Conservation (phyloP, 2,797 vertebrate genomes). For the Clarias fuscus region DNA sequence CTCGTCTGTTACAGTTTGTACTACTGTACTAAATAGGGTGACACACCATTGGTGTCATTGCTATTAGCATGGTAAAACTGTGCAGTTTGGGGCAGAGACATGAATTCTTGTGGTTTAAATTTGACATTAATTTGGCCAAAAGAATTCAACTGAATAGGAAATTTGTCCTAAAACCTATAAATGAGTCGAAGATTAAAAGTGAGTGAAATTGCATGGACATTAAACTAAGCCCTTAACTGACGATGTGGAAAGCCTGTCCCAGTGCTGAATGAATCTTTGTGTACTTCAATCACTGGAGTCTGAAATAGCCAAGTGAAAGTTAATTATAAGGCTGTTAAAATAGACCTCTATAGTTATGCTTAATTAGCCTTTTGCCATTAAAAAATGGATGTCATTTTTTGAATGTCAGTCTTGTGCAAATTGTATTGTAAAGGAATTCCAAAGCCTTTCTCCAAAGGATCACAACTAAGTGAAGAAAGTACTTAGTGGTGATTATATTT, state of each 20-base stretch:
- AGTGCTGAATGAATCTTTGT: constrained; percentile 72
- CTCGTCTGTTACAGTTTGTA: neutral
- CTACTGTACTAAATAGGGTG: neutral
- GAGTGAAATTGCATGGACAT: constrained; percentile 15
- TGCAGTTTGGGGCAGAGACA: neutral
- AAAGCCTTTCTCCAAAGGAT: neutral
- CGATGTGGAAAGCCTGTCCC: constrained; percentile 40
- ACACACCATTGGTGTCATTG: neutral
- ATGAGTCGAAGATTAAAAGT: constrained; percentile 19
- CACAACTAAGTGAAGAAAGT: constrained; percentile 4
- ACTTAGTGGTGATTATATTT: constrained; percentile 4
- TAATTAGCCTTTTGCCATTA: constrained; percentile 41
- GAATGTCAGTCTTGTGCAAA: constrained; percentile 24
- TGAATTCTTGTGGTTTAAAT: neutral
- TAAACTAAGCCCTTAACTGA: constrained; percentile 8
- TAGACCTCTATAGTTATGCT: constrained; percentile 36
- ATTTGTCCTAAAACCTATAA: constrained; percentile 28
- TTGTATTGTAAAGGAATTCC: constrained; percentile 31
- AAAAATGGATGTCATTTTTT: constrained; percentile 24
- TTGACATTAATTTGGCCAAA: neutral
- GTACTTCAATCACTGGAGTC: constrained; percentile 68
- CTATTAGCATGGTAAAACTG: neutral
- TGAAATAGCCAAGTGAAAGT: constrained; percentile 69
- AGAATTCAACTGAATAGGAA: neutral
- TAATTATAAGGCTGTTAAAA: constrained; percentile 64